Base-by-base conservation (phyloP, 2,797 vertebrate species). In the Anguilla obscura region DNA sequence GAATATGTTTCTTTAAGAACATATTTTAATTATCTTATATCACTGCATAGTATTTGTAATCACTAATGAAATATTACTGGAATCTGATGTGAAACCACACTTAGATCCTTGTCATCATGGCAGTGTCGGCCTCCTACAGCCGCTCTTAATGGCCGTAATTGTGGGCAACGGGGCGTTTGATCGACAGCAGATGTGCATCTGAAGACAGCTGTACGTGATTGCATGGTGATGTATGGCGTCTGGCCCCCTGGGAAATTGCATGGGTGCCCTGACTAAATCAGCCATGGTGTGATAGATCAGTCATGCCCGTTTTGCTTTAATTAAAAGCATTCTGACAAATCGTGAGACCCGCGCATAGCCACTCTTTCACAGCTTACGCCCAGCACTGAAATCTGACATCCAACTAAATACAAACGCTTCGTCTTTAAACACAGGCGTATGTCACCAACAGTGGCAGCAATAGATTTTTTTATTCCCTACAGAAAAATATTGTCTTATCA, bases 291-390 rank as follows among this genome's bases (percentile, higher is more conserved):
- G 76, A 90, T 89, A 87, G 87, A 92, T 93, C 89, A 87, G 89
- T 90, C 87, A 85, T 30, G 87, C 60, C 30, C 85, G 89, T 91
- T 91, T 88, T 50, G 60, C 90, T 89, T 93, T 89, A 93, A 92
- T 92, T 74, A 85, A 91, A 89, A 88, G 88, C 56, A 74, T 90
- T 89, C 90, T 80, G 52, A 91, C 91, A 89, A 89, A 63, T 79
- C 54, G 86, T 58, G 80, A 86, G 79, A 50, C 76, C 88, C 71
- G 80, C 60, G 36, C 16, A 8, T 40, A 24, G 10, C 48, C 30
- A 24, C 45, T 56, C 52, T 40, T 40, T 80, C 36, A n/a, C n/a
- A 66, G 80, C 56, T n/a, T 16, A 9, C 74, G 89, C 87, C 48
- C 30, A 86, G 84, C 6, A 83, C 74, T 86, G 1, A 87, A 66